Evolutionary conservation across 1,140 invertebrate genomes (phyloP).

Genomic region (Ceratina australensis): DNA sequence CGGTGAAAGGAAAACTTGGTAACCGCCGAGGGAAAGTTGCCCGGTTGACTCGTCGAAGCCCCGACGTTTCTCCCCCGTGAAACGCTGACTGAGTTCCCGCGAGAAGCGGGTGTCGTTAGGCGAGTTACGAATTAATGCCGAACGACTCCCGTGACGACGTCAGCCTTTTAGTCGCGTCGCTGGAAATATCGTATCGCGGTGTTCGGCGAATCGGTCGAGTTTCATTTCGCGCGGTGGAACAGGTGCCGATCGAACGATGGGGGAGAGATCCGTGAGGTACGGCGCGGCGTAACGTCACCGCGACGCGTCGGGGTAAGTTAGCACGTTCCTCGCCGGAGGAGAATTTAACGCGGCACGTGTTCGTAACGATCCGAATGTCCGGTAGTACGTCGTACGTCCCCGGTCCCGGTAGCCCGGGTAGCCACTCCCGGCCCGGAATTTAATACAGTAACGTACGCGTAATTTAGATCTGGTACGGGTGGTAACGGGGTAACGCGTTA

Average conservation of each 20-base stretch:
- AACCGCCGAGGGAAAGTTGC: neutral
- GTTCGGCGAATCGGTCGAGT: neutral
- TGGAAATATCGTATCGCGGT: neutral
- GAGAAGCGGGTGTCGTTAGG: conserved; percentile 26
- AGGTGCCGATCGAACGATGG: conserved; percentile 15
- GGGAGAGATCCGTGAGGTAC: neutral
- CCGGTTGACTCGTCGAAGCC: neutral
- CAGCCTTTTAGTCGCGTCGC: neutral
- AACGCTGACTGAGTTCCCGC: conserved; percentile 9
- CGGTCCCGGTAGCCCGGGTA: neutral
- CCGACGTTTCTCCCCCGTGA: conserved; percentile 1
- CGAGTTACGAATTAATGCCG: conserved; percentile 43
- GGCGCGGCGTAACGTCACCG: neutral
- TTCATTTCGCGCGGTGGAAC: conserved; percentile 25
- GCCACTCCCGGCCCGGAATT: conserved; percentile 59
- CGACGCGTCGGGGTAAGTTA: conserved; percentile 53
- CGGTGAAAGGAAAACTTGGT: neutral
- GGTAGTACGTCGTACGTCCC: conserved; percentile 6
- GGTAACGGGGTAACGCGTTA: conserved; percentile 49
- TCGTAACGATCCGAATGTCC: conserved; percentile 61
- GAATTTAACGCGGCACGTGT: conserved; percentile 63
- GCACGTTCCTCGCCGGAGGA: neutral
- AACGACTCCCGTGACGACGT: neutral
- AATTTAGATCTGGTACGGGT: conserved; percentile 59
- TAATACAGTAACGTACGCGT: conserved; percentile 64